A percentile compares a stretch with the other conserved stretches of the same genome.
These are phyloP conservation scores for Pristionchus fissidentatus DNA, from an alignment of 2,888 invertebrate species.

Conservation along the genomic window DNA sequence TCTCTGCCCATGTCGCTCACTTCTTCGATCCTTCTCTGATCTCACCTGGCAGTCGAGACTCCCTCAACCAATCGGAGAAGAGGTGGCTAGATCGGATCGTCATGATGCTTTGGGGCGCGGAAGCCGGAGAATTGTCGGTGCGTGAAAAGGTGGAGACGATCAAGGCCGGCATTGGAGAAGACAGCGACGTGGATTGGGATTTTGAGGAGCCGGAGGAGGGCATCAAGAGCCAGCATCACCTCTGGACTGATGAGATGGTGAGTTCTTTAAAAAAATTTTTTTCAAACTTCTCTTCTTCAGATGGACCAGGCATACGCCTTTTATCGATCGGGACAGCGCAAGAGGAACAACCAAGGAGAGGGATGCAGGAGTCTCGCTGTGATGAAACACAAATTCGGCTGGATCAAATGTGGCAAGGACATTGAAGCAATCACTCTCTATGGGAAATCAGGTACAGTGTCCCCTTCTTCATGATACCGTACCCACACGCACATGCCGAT, in stretches of 20 bases:
- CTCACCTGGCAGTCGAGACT: background rate
- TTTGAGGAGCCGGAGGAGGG: background rate
- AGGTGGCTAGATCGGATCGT: background rate
- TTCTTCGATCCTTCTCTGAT: background rate
- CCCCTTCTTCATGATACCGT: background rate
- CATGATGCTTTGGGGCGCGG: background rate
- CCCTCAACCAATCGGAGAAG: constrained; percentile 3
- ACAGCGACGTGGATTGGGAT: background rate
- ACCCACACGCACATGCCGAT: background rate
- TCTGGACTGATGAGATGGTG: background rate
- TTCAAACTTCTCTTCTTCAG: background rate
- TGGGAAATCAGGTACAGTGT: background rate
- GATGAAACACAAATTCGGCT: background rate
- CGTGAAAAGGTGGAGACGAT: background rate
- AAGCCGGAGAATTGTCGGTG: background rate
- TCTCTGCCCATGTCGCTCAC: background rate
- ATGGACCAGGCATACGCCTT: background rate
- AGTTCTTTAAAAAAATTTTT: no score
- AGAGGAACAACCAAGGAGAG: background rate
- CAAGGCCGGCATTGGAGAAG: background rate
- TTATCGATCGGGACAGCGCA: background rate
- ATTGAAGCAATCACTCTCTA: background rate
- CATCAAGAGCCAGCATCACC: background rate
- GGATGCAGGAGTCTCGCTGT: background rate
- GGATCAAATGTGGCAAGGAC: background rate